Percentiles rank a stretch among this genome's conserved stretches.
These are phyloP conservation scores for Saccopteryx bilineata DNA, from an alignment of 2,113 vertebrate genomes.

Conservation along the genomic window DNA sequence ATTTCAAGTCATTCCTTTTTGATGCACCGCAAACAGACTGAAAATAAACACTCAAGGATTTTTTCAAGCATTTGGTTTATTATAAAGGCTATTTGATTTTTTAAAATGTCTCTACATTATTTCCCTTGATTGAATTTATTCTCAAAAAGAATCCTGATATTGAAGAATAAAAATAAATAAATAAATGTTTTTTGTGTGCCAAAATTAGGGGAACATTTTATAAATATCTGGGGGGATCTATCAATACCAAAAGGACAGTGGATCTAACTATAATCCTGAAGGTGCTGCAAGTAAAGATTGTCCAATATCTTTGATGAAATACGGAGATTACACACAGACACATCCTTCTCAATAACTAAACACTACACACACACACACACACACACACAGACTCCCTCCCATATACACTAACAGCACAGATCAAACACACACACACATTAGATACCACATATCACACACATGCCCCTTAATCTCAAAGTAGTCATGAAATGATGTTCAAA, in stretches of 20 bases:
- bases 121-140: slow-evolving; percentile 31
- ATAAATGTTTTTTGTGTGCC: slow-evolving; percentile 1
- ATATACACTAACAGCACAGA: not conserved
- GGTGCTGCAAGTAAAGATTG: not conserved
- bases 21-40: not conserved
- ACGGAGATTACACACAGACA: not conserved
- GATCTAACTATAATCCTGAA: not conserved
- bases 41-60: not conserved
- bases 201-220: slow-evolving; percentile 34
- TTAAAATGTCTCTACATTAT: not conserved
- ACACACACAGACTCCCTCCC: not conserved
- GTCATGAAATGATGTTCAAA: not conserved
- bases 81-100: not conserved
- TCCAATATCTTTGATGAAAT: slow-evolving; percentile 1
- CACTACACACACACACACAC: not conserved
- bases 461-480: not conserved
- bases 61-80: slow-evolving; percentile 24
- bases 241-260: slow-evolving; percentile 51
- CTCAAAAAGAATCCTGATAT: not conserved
- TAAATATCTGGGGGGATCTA: slow-evolving; percentile 14
- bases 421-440: not conserved
- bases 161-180: slow-evolving; percentile 48
- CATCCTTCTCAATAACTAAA: not conserved
- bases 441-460: too few species aligned
- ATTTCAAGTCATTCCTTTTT: not conserved